Evolutionary conservation across 2,113 vertebrate species (phyloP).

Genomic region (Abramis brama): DNA sequence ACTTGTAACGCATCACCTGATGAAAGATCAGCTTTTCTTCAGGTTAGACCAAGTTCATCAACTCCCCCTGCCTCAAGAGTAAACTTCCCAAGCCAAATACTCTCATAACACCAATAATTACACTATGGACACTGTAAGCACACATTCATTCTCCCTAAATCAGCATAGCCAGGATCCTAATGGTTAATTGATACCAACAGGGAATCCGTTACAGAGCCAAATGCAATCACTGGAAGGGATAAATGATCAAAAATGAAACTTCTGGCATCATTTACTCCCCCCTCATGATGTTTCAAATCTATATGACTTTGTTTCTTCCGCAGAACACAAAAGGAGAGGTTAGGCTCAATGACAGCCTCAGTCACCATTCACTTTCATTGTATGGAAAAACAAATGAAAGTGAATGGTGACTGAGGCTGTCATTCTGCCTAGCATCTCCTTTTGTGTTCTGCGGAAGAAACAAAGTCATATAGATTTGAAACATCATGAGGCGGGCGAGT

Average conservation of each 20-base stretch:
- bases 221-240: slow-evolving; percentile 8
- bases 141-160: slow-evolving; percentile 6
- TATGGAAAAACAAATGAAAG: background rate
- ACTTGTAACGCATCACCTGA: background rate
- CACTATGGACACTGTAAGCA: slow-evolving; percentile 21
- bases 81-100: slow-evolving; percentile 13
- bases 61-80: background rate
- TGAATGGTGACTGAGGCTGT: slow-evolving; percentile 15
- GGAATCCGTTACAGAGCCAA: background rate
- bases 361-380: slow-evolving; percentile 1
- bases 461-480: background rate
- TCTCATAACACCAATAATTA: slow-evolving; percentile 29
- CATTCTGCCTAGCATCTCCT: background rate
- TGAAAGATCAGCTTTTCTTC: background rate
- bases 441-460: background rate
- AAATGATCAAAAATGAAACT: background rate
- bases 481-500: background rate
- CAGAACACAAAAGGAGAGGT: slow-evolving; percentile 1
- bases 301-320: background rate
- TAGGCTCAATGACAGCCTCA: background rate
- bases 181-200: slow-evolving; percentile 31
- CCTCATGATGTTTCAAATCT: background rate
- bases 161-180: background rate
- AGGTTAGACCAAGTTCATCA: background rate
- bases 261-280: background rate